These are phyloP conservation scores for Agrilus planipennis DNA, from an alignment of 1,140 invertebrate genomes.

Conservation along the genomic window DNA sequence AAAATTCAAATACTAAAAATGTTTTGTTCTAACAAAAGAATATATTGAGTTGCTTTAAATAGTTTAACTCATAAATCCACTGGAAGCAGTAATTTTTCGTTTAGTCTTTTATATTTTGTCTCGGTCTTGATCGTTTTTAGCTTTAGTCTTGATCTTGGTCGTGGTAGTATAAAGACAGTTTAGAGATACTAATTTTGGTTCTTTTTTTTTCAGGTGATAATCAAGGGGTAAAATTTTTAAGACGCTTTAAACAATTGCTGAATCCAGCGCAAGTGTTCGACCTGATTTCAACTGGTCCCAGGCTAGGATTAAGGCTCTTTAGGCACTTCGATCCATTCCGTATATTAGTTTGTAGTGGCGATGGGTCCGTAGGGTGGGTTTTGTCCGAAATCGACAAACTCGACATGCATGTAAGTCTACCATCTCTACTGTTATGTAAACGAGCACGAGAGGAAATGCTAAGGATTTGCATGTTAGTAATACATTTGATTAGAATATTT, in stretches of 20 bases:
- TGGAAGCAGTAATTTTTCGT: no score
- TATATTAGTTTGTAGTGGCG: constrained; percentile 84
- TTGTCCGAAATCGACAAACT: constrained; percentile 84
- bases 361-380: constrained; percentile 90
- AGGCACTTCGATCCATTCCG: constrained; percentile 84
- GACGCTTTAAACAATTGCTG: constrained; percentile 88
- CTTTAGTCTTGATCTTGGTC: no score
- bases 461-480: no score
- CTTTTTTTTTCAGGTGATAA: constrained; percentile 66
- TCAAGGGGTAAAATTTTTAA: constrained; percentile 91
- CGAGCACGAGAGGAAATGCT: no score
- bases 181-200: constrained; percentile 3
- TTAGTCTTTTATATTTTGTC: no score
- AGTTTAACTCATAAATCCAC: no score
- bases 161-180: not conserved
- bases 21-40: no score
- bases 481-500: no score
- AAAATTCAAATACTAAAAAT: no score
- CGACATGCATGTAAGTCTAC: constrained; percentile 74
- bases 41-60: no score
- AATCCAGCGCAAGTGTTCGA: constrained; percentile 98
- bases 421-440: no score
- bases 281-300: constrained; percentile 76
- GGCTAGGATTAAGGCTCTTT: constrained; percentile 77
- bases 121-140: no score